Conservation (phyloP, 1,140 invertebrate species). For the Contarinia nasturtii region DNA sequence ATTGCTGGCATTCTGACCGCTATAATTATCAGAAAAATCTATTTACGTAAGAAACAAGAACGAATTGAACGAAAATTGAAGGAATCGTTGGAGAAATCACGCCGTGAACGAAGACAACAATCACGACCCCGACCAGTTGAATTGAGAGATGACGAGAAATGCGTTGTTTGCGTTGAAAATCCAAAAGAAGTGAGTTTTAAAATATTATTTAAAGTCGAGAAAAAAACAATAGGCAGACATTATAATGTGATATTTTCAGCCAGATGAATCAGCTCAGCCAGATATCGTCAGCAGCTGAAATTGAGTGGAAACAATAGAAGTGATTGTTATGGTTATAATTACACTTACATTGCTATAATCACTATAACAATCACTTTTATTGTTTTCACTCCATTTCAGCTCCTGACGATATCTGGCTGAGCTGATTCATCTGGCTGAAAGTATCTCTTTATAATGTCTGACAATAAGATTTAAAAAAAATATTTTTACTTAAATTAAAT, state of each 20-base stretch:
- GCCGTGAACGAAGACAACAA: conserved; percentile 37
- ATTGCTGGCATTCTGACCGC: conserved; percentile 42
- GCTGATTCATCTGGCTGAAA: no score
- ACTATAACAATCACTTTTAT: no score
- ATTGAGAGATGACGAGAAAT: conserved; percentile 43
- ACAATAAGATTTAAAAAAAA: not conserved
- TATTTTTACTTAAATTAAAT: no score
- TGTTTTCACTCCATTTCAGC: no score
- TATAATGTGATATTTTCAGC: no score
- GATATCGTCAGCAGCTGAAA: no score
- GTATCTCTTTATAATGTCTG: no score
- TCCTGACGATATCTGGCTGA: no score
- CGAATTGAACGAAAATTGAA: conserved; percentile 34
- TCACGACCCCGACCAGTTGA: conserved; percentile 32
- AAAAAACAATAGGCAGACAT: not conserved
- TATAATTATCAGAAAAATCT: conserved; percentile 39
- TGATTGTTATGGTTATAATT: no score
- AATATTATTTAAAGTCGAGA: conserved; percentile 1
- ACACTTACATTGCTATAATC: no score
- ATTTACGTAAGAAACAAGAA: conserved; percentile 29
- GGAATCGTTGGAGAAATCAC: conserved; percentile 35
- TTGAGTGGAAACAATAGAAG: no score
- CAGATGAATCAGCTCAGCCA: no score
- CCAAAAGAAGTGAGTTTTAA: conserved; percentile 38
- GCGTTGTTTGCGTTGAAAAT: conserved; percentile 56